Base-by-base conservation (phyloP, 2,888 invertebrate species). In the Rhorus exstirpatorius region DNA sequence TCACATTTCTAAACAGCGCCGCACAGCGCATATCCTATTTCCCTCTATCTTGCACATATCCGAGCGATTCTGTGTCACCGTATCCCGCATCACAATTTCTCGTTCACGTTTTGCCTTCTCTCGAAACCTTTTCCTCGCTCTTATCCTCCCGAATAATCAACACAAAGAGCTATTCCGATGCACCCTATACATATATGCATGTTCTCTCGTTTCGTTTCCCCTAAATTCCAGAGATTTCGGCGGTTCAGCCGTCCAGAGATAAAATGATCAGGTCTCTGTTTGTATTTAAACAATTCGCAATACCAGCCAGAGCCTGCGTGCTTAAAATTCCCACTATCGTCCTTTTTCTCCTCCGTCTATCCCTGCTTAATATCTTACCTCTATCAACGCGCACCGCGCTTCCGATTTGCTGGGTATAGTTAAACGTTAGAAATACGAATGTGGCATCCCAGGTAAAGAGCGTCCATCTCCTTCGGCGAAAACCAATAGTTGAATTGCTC, bases 401-500 rank as follows among this genome's bases (percentile, higher is more conserved):
- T 35, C 17, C 61, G 41, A 60, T 61, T 61, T 19, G 61, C 10
- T 17, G 58, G 35, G 6, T 8, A 53, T 53, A 19, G 60, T 60
- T 60, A 6, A 60, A 19, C 12, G 8, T 31, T n/a, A n/a, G 10
- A 60, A 49, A 44, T 14, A 7, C 55, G 7, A 71, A 46, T 31
- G 44, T 31, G 17, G 19, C 19, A 19, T 49, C 3, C 49, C 17
- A 6, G 19, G 14, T 21, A n/a, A 10, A 12, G 19, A 26, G 21
- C 12, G 35, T 77, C 14, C 41, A 46, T 49, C 72, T 31, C 53
- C 26, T 55, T 53, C 51, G 49, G 55, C 60, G 49, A 21, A 77
- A 65, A 83, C 83, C 77, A 80, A 83, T 82, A 82, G 83, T 83
- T 65, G 58, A 41, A 78, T 83, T 80, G 55, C 61, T 79, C 77